Conservation (phyloP, 2,797 vertebrate species). For the Leptodactylus fallax region DNA sequence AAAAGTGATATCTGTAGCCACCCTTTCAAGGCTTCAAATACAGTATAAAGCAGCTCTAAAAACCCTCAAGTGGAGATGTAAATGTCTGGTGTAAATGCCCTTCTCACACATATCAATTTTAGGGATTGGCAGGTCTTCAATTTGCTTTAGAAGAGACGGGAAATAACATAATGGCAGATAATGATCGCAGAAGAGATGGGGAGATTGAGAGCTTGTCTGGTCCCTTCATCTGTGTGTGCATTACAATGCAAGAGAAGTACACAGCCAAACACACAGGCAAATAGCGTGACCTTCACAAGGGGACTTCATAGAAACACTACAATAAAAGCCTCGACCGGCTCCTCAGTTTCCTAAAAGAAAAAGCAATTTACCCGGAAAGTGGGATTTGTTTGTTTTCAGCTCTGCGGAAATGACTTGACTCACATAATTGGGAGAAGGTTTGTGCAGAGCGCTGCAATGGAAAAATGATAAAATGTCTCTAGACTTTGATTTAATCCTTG, state of each 20-base stretch:
- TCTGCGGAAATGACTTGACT: conserved; percentile 19
- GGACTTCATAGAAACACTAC: conserved; percentile 43
- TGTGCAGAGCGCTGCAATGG: neutral
- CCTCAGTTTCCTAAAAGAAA: conserved; percentile 15
- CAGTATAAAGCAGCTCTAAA: neutral
- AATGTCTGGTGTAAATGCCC: conserved; percentile 4
- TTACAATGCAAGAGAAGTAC: conserved; percentile 60
- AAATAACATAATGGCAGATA: conserved; percentile 59
- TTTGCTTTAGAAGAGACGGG: conserved; percentile 7
- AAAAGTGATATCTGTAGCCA: neutral
- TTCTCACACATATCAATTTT: conserved; percentile 12
- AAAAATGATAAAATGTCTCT: neutral
- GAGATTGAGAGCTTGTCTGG: conserved; percentile 45
- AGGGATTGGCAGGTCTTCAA: conserved; percentile 41
- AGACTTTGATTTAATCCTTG: conserved; percentile 7
- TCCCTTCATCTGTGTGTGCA: conserved; percentile 37
- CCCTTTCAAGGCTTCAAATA: neutral
- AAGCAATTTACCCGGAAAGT: conserved; percentile 27
- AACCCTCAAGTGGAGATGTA: neutral
- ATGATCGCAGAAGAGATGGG: conserved; percentile 58
- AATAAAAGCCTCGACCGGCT: conserved; percentile 2
- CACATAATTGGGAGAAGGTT: conserved; percentile 4
- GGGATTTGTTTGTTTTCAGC: conserved; percentile 25
- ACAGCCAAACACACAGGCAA: conserved; percentile 45
- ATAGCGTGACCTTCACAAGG: conserved; percentile 58